phyloP scores from a whole-genome alignment of 2,888 invertebrate species.

The Parnassius orleans region DNA sequence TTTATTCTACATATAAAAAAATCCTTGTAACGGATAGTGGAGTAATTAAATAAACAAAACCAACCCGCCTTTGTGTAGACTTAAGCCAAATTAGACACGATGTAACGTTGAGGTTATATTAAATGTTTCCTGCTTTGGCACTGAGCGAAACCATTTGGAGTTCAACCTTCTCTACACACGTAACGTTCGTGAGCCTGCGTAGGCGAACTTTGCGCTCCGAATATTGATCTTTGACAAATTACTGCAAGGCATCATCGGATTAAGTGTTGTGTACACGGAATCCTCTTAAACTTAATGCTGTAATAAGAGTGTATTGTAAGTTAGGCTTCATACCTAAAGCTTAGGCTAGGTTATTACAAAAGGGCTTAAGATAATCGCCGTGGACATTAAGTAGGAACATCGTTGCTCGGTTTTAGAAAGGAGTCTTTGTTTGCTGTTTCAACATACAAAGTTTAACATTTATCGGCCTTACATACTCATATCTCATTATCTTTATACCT shows the following conservation, averaged over 20 bases:
- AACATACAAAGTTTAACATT: no score
- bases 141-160: background rate
- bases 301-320: background rate
- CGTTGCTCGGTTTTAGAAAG: no score
- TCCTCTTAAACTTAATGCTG: background rate
- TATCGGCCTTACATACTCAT: no score
- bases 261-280: background rate
- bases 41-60: no score
- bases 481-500: no score
- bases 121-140: background rate
- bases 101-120: background rate
- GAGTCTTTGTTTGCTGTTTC: no score
- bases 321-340: background rate
- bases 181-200: background rate
- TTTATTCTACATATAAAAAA: no score
- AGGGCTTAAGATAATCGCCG: background rate
- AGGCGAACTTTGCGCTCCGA: background rate
- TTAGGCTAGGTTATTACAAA: background rate
- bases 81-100: background rate
- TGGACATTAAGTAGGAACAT: no score
- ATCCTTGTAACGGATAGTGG: no score
- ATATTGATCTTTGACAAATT: background rate
- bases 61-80: no score
- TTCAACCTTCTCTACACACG: background rate
- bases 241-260: background rate